Percentiles rank a stretch among this genome's conserved stretches.
Conservation (phyloP, 2,113 vertebrate genomes). For the Pyrgilauda ruficollis region DNA sequence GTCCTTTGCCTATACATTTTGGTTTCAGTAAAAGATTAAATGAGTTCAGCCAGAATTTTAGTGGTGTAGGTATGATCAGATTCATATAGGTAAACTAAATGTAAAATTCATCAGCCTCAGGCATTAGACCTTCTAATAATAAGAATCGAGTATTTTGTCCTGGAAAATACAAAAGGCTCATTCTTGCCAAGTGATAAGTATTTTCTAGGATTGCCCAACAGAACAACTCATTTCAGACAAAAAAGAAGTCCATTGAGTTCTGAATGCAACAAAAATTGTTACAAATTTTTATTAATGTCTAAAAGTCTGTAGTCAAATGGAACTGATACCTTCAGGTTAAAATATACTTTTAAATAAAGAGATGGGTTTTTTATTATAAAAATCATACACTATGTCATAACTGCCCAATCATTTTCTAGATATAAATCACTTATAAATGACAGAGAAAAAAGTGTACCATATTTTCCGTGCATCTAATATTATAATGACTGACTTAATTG, state of each 20-base stretch:
- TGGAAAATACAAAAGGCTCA: background rate
- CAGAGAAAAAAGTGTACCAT: background rate
- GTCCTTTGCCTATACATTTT: background rate
- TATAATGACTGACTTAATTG: background rate
- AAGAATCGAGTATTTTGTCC: background rate
- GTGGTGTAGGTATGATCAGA: background rate
- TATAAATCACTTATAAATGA: background rate
- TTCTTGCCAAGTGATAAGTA: background rate
- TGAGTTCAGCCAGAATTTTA: background rate
- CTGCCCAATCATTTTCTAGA: background rate
- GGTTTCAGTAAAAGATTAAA: background rate
- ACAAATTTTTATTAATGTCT: background rate
- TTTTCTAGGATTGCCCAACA: background rate
- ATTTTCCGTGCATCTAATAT: background rate
- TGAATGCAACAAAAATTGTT: background rate
- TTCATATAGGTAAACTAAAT: background rate
- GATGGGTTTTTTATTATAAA: fast-evolving
- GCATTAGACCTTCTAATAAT: background rate
- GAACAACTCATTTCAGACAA: background rate
- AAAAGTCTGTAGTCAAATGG: background rate
- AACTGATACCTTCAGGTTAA: background rate
- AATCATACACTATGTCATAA: background rate
- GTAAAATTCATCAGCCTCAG: background rate
- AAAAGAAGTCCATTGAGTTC: background rate
- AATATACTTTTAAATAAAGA: background rate